Evolutionary conservation across 1,140 invertebrate species (phyloP), one percentile per base, ranked within the genome.

Genomic region (Trichoplusia ni): DNA sequence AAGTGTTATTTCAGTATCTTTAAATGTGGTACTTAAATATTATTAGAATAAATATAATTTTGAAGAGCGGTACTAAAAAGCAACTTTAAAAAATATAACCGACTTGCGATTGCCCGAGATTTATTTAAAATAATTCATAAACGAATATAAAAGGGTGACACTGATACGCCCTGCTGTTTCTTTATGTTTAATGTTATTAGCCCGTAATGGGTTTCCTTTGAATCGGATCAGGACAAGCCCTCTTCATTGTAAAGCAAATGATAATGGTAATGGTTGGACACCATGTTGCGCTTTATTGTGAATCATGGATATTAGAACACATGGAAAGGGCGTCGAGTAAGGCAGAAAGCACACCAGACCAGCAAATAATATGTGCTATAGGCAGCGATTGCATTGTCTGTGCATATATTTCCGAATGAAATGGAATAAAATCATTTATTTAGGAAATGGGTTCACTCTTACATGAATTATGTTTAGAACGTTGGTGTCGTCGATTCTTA

Each of bases 151-250:
- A 82, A 78, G 85, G 84, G 82, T 85, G 82, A 84, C 79, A 85
- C 63, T 75, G 76, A 80, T 84, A 81, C 84, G 73, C 83, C 85
- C 85, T 67, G 80, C 79, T 84, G 85, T 78, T 85, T 79, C 84
- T 88, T 88, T 88, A 85, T 86, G 75, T 82, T 79, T 84, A 76
- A 79, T 77, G 75, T 80, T 84, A 86, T 86, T 84, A 77, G 81
- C 64, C 66, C 77, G 64, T 76, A 85, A 84, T 85, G 78, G 78
- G 73, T 65, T 74, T 69, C 67, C 64, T 69, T 73, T 82, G 77
- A 75, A 82, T 82, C 71, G 73, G 64, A 77, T 76, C 70, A 74
- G 71, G 73, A 71, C 71, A 69, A 79, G 54, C 64, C 64, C 61
- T 75, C 81, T 84, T 79, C 76, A 77, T 81, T 81, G 75, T 84